These are phyloP conservation scores for Lissocephala sabroskyi DNA, from an alignment of 2,888 invertebrate species.

Conservation along the genomic window DNA sequence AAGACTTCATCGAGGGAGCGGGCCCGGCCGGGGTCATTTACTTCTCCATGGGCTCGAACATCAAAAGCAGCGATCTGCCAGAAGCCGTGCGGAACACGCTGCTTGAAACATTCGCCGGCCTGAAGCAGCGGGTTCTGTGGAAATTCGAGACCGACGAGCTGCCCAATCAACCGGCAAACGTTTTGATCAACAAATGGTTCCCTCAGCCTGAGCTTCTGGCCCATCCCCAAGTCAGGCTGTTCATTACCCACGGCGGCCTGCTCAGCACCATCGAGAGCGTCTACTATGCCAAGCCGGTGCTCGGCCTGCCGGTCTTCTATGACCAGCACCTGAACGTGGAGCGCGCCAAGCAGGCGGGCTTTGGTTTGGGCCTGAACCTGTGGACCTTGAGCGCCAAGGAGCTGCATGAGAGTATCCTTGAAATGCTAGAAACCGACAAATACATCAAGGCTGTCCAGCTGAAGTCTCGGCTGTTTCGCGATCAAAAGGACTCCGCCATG, in stretches of 20 bases:
- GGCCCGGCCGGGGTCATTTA: constrained; percentile 68
- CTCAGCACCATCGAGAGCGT: constrained; percentile 73
- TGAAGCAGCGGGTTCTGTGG: constrained; percentile 69
- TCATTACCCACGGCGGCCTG: constrained; percentile 73
- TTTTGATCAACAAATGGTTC: constrained; percentile 69
- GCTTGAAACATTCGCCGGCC: constrained; percentile 37
- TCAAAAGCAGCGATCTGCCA: constrained; percentile 57
- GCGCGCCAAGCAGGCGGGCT: constrained; percentile 71
- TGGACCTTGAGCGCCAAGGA: constrained; percentile 58
- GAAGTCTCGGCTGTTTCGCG: constrained; percentile 55
- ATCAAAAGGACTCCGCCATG: constrained; percentile 64
- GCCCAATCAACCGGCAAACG: constrained; percentile 51
- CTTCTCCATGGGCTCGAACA: constrained; percentile 73
- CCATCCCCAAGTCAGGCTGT: constrained; percentile 72
- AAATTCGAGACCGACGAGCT: constrained; percentile 69
- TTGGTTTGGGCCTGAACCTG: constrained; percentile 67
- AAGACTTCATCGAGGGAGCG: constrained; percentile 43
- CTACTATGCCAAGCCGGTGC: constrained; percentile 72
- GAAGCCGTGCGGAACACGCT: constrained; percentile 36
- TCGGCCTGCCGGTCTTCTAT: constrained; percentile 73
- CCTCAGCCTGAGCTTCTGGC: constrained; percentile 72
- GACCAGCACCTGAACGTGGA: constrained; percentile 74
- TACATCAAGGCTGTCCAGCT: constrained; percentile 36
- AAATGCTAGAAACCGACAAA: constrained; percentile 39
- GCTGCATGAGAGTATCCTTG: constrained; percentile 42